Percentiles rank a stretch among this genome's conserved stretches.
phyloP scores from a whole-genome alignment of 1,140 invertebrate species.

The Lutraria rhynchaena region DNA sequence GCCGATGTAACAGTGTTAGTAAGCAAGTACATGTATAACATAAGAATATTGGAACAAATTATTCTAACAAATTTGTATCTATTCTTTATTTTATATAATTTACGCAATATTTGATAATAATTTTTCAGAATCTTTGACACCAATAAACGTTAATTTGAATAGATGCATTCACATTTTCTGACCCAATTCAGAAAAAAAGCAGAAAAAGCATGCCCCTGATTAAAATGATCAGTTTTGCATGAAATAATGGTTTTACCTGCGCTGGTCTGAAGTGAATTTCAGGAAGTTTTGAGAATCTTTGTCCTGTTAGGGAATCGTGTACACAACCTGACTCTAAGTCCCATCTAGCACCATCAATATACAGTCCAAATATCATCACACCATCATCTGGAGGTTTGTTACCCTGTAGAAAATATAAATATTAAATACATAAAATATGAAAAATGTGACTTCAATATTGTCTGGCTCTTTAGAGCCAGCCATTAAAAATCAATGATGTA shows the following conservation, averaged over 20 bases:
- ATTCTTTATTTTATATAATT: too few species aligned
- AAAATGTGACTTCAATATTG: too few species aligned
- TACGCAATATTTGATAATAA: too few species aligned
- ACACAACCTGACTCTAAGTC: conserved; percentile 86
- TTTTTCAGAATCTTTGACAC: too few species aligned
- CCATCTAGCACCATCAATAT: conserved; percentile 93
- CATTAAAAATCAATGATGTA: too few species aligned
- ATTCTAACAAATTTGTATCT: not conserved
- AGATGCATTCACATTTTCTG: too few species aligned
- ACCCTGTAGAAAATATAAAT: conserved; percentile 4
- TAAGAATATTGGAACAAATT: not conserved
- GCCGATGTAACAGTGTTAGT: not conserved
- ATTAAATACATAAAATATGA: not conserved
- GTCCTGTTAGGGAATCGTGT: conserved; percentile 88
- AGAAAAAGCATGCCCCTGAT: too few species aligned
- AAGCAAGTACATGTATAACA: not conserved
- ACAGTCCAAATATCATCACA: conserved; percentile 91
- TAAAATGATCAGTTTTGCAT: too few species aligned
- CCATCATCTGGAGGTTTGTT: conserved; percentile 83
- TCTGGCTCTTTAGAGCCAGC: too few species aligned
- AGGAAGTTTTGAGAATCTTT: conserved; percentile 88
- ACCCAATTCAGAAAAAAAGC: too few species aligned
- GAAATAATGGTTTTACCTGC: too few species aligned
- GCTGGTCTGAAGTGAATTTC: conserved; percentile 87
- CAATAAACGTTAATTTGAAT: too few species aligned